These are phyloP conservation scores for Fistularia tabacaria DNA, from an alignment of 2,797 vertebrate species.

Conservation along the genomic window DNA sequence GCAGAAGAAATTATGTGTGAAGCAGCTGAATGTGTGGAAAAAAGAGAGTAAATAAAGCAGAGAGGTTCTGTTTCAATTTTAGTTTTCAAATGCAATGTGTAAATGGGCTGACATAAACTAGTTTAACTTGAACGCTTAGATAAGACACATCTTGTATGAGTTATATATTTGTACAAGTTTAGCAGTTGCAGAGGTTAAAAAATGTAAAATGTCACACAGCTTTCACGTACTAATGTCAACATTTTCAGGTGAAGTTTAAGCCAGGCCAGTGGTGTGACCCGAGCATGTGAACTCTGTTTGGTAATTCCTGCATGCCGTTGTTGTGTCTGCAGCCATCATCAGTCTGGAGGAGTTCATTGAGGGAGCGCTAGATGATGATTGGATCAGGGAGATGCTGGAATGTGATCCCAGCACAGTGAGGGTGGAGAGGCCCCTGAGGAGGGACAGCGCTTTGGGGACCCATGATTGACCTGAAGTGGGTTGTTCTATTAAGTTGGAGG, in stretches of 20 bases:
- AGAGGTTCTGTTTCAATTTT: too few relatives aligned
- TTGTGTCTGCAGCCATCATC: constrained; percentile 65
- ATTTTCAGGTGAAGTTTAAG: neutral
- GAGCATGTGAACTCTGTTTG: constrained; percentile 9
- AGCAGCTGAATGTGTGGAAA: too few relatives aligned
- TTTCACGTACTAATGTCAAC: neutral
- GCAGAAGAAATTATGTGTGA: too few relatives aligned
- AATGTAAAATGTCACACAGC: too few relatives aligned
- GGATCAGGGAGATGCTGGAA: constrained; percentile 78
- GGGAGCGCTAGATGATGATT: constrained; percentile 71
- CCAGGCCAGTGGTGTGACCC: too few relatives aligned
- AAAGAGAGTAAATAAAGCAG: too few relatives aligned
- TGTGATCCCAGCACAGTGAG: constrained; percentile 75
- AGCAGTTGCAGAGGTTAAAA: too few relatives aligned
- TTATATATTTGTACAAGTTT: too few relatives aligned
- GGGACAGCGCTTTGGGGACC: constrained; percentile 25
- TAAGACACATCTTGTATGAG: too few relatives aligned
- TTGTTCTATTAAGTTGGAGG: constrained; percentile 11
- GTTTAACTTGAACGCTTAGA: neutral
- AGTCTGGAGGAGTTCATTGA: constrained; percentile 76
- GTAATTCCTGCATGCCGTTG: constrained; percentile 18
- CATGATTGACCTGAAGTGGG: constrained; percentile 24
- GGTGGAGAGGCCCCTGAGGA: constrained; percentile 57
- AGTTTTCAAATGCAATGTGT: too few relatives aligned
- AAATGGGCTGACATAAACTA: neutral